These are phyloP conservation scores for Nasonia longicornis DNA, from an alignment of 1,140 invertebrate genomes.

Conservation along the genomic window DNA sequence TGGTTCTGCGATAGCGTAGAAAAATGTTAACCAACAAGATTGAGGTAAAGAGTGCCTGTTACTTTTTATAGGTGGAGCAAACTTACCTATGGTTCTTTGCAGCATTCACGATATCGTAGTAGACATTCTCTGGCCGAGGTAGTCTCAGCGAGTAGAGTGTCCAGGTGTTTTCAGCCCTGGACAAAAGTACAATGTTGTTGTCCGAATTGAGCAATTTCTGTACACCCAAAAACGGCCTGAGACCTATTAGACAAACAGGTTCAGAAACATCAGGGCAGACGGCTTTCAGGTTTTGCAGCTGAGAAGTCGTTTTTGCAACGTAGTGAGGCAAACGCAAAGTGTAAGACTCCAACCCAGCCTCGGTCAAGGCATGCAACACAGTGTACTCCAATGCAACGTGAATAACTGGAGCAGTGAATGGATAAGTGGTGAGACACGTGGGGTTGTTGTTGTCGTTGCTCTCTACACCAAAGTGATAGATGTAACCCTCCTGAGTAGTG, in stretches of 20 bases:
- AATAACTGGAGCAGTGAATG: constrained; percentile 79
- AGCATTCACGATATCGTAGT: constrained; percentile 76
- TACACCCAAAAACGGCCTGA: constrained; percentile 80
- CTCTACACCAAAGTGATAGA: constrained; percentile 70
- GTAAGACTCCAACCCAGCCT: constrained; percentile 83
- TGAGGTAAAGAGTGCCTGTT: background rate
- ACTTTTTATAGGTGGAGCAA: background rate
- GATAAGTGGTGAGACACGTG: constrained; percentile 69
- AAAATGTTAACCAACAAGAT: constrained; percentile 4
- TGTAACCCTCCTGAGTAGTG: constrained; percentile 72
- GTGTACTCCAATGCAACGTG: constrained; percentile 77
- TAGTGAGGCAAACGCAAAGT: constrained; percentile 77
- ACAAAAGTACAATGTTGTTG: constrained; percentile 75
- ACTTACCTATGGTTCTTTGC: constrained; percentile 73
- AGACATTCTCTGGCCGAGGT: constrained; percentile 73
- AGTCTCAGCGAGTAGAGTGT: constrained; percentile 77
- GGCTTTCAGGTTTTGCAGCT: constrained; percentile 56
- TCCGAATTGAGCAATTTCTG: constrained; percentile 75
- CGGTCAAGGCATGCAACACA: constrained; percentile 81
- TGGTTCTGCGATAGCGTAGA: constrained; percentile 26
- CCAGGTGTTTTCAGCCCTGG: constrained; percentile 75
- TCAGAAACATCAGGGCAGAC: constrained; percentile 73
- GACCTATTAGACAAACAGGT: constrained; percentile 79
- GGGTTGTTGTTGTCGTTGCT: constrained; percentile 51
- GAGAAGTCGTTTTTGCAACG: constrained; percentile 60